phyloP scores from a whole-genome alignment of 2,888 invertebrate genomes.

The Eueremaeus valkanovi region DNA sequence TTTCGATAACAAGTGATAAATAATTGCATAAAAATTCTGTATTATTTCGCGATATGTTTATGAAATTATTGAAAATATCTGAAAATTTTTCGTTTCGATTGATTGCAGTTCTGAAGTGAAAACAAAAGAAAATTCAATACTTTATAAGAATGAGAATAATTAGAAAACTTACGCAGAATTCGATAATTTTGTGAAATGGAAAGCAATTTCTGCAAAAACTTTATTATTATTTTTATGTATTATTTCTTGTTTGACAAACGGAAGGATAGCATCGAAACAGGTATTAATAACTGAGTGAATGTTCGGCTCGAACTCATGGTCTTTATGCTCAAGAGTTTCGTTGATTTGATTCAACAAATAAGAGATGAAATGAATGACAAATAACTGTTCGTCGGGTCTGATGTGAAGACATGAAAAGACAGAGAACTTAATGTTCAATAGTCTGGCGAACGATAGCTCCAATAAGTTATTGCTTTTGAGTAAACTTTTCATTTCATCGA shows the following conservation, averaged over 20 bases:
- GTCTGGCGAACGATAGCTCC: background rate
- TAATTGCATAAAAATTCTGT: background rate
- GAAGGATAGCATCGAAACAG: background rate
- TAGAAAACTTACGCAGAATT: background rate
- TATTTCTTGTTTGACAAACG: background rate
- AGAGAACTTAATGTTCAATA: background rate
- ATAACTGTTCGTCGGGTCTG: background rate
- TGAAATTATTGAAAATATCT: background rate
- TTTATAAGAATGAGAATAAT: background rate
- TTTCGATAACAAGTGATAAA: background rate
- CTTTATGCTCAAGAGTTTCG: background rate
- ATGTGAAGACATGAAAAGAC: background rate
- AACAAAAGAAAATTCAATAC: background rate
- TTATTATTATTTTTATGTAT: background rate
- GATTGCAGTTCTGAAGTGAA: background rate
- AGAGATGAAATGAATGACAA: background rate
- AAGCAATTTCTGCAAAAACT: slow-evolving; percentile 8
- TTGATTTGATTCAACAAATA: background rate
- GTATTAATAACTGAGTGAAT: background rate
- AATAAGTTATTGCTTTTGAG: background rate
- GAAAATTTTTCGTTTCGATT: background rate
- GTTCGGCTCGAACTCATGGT: background rate
- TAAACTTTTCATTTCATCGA: slow-evolving; percentile 11
- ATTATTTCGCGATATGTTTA: background rate
- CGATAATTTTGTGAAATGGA: background rate